Evolutionary conservation across 2,888 invertebrate genomes (phyloP).

Genomic region (Unio delphinus): DNA sequence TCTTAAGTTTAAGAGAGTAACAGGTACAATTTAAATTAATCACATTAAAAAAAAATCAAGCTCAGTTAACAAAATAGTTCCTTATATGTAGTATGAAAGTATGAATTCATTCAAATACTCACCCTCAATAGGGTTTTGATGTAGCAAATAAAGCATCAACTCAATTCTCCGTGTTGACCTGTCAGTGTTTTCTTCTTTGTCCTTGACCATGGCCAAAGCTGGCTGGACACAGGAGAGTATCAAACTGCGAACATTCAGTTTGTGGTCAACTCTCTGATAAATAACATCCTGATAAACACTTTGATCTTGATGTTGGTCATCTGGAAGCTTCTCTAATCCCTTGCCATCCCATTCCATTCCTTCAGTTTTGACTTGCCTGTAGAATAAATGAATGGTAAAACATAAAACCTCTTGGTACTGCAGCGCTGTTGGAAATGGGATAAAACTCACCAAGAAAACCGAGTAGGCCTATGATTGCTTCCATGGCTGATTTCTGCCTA

Average conservation of each 20-base stretch:
- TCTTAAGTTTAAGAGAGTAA: no score
- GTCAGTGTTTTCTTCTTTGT: constrained; percentile 24
- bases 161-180: constrained; percentile 53
- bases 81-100: no score
- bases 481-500: no score
- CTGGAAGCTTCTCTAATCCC: background rate
- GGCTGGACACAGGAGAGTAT: constrained; percentile 48
- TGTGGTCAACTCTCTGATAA: constrained; percentile 2
- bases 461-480: no score
- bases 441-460: no score
- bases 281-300: constrained; percentile 6
- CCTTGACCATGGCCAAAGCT: constrained; percentile 57
- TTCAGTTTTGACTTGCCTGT: no score
- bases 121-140: constrained; percentile 19
- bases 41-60: no score
- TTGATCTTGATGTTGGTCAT: background rate
- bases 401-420: no score
- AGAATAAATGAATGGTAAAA: no score
- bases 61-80: no score
- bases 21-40: no score
- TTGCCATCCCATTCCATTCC: constrained; percentile 6
- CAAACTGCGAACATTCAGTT: constrained; percentile 29
- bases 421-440: no score
- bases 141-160: constrained; percentile 38
- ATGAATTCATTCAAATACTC: background rate